Evolutionary conservation across 2,888 invertebrate species (phyloP), one percentile per base, ranked within the genome.

Genomic region (Tanytarsus gracilentus): DNA sequence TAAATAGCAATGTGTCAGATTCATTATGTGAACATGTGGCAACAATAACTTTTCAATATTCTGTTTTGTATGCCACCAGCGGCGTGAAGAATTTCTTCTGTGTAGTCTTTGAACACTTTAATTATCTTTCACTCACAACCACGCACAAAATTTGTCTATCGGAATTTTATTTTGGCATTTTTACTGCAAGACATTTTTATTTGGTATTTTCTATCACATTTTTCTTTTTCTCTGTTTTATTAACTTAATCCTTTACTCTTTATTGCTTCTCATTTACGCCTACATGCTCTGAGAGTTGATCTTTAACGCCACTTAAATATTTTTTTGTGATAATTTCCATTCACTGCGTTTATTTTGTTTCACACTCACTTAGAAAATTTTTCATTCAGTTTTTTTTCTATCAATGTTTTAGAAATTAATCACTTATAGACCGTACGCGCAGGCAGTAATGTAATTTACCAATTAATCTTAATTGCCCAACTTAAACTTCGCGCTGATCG

Each of bases 381-480:
- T 30, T 29, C 9, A 7, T 29, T 9, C n/a, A 11, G 30, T 30
- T 11, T 30, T 30, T 36, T 36, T 11, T 36, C 7, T 14, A 44
- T 16, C 18, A 18, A 44, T 18, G 23, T 14, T 14, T 14, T 36
- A 14, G 16, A 14, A 36, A 36, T 36, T 16, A 36, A n/a, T 6
- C n/a, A 14, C 36, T 36, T 14, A 36, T 14, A 14, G 14, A 36
- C 14, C 36, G 21, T 23, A 44, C 21, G 18, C 18, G 44, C 7
- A 18, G 21, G 21, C 44, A 44, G 44, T 36, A 14, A 36, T 7
- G 48, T 40, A 58, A 58, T 58, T 58, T 58, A 58, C 25, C 58
- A 58, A 58, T 58, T 58, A 48, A 58, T 44, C 48, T 58, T 58
- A 58, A 58, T 58, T 58, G 44, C 7, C 40, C 26, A 16, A 9